Conservation (phyloP, 2,797 vertebrate species). For the Anas flavirostris region DNA sequence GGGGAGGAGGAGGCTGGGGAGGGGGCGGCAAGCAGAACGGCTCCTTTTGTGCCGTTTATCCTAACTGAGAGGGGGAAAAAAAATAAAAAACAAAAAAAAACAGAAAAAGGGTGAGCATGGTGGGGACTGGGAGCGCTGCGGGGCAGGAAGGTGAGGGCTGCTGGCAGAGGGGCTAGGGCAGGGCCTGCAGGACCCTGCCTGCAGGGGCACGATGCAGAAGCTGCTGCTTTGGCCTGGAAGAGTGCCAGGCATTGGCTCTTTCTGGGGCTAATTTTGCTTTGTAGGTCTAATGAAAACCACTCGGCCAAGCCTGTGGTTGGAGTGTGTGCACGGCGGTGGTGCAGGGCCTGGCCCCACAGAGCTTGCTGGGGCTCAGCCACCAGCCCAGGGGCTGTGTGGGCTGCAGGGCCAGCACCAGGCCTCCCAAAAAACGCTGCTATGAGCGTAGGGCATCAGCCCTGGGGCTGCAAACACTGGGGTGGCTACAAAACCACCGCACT, state of each 20-base stretch:
- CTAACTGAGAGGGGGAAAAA: constrained; percentile 3
- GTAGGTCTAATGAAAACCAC: neutral
- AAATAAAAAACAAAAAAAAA: neutral
- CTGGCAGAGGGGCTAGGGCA: neutral
- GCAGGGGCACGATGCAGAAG: neutral
- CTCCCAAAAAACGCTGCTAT: too few relatives aligned
- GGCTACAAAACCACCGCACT: neutral
- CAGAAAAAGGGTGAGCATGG: neutral
- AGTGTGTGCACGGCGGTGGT: rapidly evolving
- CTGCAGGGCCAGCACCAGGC: rapidly evolving
- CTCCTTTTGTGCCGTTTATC: constrained; percentile 36
- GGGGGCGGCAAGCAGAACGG: neutral
- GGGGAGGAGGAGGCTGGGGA: neutral
- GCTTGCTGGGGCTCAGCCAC: neutral
- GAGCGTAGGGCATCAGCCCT: too few relatives aligned
- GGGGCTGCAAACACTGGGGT: neutral
- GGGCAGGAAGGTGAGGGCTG: neutral
- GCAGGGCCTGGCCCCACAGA: neutral
- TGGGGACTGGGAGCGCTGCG: neutral
- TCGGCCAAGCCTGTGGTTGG: neutral
- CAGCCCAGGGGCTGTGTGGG: neutral
- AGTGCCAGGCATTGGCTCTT: neutral
- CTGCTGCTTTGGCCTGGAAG: neutral
- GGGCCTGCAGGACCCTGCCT: neutral
- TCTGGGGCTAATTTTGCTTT: neutral